phyloP scores from a whole-genome alignment of 2,888 invertebrate genomes.

The Augochlorella aurata region DNA sequence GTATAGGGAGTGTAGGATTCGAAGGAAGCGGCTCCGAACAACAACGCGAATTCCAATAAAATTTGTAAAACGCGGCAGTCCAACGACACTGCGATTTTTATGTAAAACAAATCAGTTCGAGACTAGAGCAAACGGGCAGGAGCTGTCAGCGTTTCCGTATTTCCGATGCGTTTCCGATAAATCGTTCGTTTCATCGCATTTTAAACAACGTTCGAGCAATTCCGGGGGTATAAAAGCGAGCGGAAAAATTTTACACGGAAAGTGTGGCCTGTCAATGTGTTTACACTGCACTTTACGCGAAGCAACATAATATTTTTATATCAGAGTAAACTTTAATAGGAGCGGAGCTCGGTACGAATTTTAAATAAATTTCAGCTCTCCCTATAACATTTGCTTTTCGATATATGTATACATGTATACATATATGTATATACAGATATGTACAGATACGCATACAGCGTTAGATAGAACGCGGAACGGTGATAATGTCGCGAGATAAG shows the following conservation, averaged over 20 bases:
- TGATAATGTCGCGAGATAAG: slow-evolving; percentile 7
- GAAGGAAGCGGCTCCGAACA: neutral
- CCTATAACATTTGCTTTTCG: neutral
- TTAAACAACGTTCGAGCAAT: slow-evolving; percentile 10
- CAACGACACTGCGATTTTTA: neutral
- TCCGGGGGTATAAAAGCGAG: neutral
- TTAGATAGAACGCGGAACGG: neutral
- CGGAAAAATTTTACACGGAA: slow-evolving; percentile 10
- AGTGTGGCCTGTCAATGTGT: slow-evolving; percentile 8
- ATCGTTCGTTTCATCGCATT: slow-evolving; percentile 8
- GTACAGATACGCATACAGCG: no score
- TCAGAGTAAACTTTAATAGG: neutral
- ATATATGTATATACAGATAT: no score
- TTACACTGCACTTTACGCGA: neutral
- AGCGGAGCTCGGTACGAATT: neutral
- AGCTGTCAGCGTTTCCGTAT: slow-evolving; percentile 6
- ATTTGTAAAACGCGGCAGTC: neutral
- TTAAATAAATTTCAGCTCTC: neutral
- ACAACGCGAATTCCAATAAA: neutral
- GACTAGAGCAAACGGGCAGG: slow-evolving; percentile 6
- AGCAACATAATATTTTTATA: slow-evolving; percentile 5
- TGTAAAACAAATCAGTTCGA: slow-evolving; percentile 9
- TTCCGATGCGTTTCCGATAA: slow-evolving; percentile 1
- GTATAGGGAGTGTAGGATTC: no score
- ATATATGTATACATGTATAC: neutral